Base-by-base conservation (phyloP, 1,140 invertebrate genomes). In the Dendrolimus punctatus region DNA sequence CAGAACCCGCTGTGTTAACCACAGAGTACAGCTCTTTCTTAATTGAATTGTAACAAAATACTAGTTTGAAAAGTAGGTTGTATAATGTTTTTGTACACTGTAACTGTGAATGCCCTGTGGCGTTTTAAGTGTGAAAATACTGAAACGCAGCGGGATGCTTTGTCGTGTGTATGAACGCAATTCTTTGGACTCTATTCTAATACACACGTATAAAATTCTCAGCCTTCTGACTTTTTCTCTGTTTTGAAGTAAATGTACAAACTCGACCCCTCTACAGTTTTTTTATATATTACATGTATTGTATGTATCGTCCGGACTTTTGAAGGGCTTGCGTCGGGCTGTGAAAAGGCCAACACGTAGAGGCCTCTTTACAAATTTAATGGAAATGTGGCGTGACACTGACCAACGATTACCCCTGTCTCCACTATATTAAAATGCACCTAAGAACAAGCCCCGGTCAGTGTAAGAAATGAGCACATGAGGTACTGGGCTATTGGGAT, bases 1-100 rank as follows among this genome's bases (percentile, higher is more conserved):
- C 70, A 73, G 73, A 66, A 66, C 70, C 66, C 60, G 52, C 62
- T 57, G 56, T 69, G 60, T 64, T 71, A 71, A 39, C 46, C 57
- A 64, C 53, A 70, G 64, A 49, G 50, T 23, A 9, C 39, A n/a
- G 10, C 36, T 41, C 23, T 8, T 23, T 6, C 39, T 41, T 5
- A 8, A 6, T 8, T 8, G 8, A 7, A 9, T 37, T 6, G 8
- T 9, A 6, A n/a, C 9, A 52, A 57, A 55, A 39, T 9, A 10
- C 7, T 56, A 57, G 58, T 54, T 48, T 45, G 43, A 42, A 10
- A 55, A 54, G 23, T 41, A 45, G 0, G 8, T 38, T 6, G 8
- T 49, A 6, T 23, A 38, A 9, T 39, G 23, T 37, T n/a, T 41
- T 4, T 40, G 37, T 53, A 60, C 7, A 36, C 60, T 66, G 55